Evolutionary conservation across 2,888 invertebrate genomes (phyloP).

Genomic region (Laspeyria flexula): DNA sequence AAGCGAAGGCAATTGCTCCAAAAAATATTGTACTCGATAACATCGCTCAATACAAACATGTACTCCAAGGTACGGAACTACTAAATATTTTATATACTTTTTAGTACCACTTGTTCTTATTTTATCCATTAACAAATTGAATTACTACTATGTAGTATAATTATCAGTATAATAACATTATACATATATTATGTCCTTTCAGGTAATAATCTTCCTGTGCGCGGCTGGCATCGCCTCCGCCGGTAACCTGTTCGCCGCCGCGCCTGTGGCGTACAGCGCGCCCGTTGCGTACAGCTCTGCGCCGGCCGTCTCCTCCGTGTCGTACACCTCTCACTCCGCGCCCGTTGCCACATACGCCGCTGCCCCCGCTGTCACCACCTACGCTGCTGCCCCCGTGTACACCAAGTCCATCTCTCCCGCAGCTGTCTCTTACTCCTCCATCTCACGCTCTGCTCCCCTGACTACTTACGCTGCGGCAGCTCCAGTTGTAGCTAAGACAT

Average conservation of each 20-base stretch:
- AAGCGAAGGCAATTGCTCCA: constrained; percentile 73
- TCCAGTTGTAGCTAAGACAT: constrained; percentile 64
- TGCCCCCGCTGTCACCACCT: constrained; percentile 67
- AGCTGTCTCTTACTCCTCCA: constrained; percentile 50
- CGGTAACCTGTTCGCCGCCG: constrained; percentile 79
- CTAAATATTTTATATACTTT: background rate
- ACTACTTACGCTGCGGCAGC: constrained; percentile 18
- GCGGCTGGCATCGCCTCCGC: constrained; percentile 87
- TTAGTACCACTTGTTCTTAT: too few species aligned
- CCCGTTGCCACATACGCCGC: constrained; percentile 58
- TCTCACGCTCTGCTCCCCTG: constrained; percentile 39
- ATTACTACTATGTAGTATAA: too few species aligned
- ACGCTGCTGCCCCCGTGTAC: constrained; percentile 53
- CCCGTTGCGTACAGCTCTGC: constrained; percentile 65
- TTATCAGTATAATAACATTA: background rate
- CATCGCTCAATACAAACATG: constrained; percentile 75
- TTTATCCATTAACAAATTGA: too few species aligned
- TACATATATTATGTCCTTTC: constrained; percentile 13
- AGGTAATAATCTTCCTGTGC: constrained; percentile 85
- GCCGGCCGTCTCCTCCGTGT: constrained; percentile 45
- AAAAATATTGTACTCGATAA: constrained; percentile 72
- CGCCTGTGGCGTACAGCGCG: constrained; percentile 62
- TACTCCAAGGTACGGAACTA: constrained; percentile 82
- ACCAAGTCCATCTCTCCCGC: constrained; percentile 54
- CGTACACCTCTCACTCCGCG: constrained; percentile 7